Percentiles rank a stretch among this genome's conserved stretches.
Conservation (phyloP, 2,888 invertebrate species). For the Reticulitermes lucifugus region DNA sequence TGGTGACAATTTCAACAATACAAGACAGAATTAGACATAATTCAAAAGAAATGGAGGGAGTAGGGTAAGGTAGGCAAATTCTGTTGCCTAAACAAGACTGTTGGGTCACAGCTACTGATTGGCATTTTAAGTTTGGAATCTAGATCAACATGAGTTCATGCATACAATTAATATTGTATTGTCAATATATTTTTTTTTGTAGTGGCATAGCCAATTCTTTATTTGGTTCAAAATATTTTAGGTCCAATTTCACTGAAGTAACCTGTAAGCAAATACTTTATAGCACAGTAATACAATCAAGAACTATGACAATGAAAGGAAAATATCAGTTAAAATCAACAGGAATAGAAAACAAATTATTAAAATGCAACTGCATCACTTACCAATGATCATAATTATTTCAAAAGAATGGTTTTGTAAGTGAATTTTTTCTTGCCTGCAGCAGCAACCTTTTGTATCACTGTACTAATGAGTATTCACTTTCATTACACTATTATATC, state of each 20-base stretch:
- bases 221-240: slow-evolving; percentile 33
- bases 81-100: slow-evolving; percentile 26
- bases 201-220: slow-evolving; percentile 26
- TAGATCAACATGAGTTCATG: slow-evolving; percentile 47
- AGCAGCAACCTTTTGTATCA: slow-evolving; percentile 31
- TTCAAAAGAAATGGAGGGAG: slow-evolving; percentile 27
- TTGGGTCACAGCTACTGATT: slow-evolving; percentile 41
- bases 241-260: slow-evolving; percentile 33
- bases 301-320: slow-evolving; percentile 25
- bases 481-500: neutral
- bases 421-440: neutral
- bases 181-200: slow-evolving; percentile 47
- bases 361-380: slow-evolving; percentile 8
- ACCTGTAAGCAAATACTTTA: slow-evolving; percentile 19
- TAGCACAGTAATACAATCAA: slow-evolving; percentile 32
- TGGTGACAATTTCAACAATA: slow-evolving; percentile 46
- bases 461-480: slow-evolving; percentile 19
- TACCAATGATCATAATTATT: neutral
- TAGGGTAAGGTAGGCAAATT: slow-evolving; percentile 21
- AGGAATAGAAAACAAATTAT: neutral
- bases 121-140: slow-evolving; percentile 43
- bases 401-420: neutral
- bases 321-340: neutral
- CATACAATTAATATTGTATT: slow-evolving; percentile 51
- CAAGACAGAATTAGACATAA: slow-evolving; percentile 45